Base-by-base conservation (phyloP, 2,888 invertebrate species). In the Drosophila peninsularis region DNA sequence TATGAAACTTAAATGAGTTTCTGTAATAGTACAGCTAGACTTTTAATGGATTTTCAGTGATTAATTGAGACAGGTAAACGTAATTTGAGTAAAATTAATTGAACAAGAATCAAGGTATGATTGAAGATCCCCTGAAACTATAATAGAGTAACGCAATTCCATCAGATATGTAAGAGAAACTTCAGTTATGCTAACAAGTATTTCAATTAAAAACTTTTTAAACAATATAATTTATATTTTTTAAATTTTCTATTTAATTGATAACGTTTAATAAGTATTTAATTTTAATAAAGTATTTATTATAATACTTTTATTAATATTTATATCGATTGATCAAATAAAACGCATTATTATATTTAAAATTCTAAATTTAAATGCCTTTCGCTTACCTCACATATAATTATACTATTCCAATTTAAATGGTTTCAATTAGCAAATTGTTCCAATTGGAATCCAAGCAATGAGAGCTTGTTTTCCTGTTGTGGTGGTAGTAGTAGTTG, bases 381-480 rank as follows among this genome's bases (percentile, higher is more conserved):
- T 17, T 32, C 6, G 5, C 66, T 64, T 50, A 67, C 66, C 57
- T 66, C 41, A 60, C 17, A 47, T 47, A 17, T 36, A 52, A 39
- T 67, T 34, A 44, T 34, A 44, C 17, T 27, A 45, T 50, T 62
- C 75, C 62, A 57, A 53, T 34, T 13, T 9, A 52, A 42, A 49
- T 44, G 13, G 34, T 57, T 56, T 44, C 30, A 49, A 45, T 36
- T 60, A 60, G 52, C 44, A 62, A 80, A 71, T 70, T 62, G 62
- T 57, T 69, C 61, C 71, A 62, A 68, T 78, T 68, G 75, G 47
- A 44, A 27, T 34, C 34, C 62, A 44, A 52, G 36, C 36, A 32
- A 24, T 39, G 56, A 19, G 36, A 21, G 45, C 21, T 45, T 36
- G 47, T 44, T 54, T 27, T 44, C 19, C 54, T 54, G 54, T 2